These are phyloP conservation scores for Cercopithecus diana DNA, from an alignment of 2,797 vertebrate species.

Conservation along the genomic window DNA sequence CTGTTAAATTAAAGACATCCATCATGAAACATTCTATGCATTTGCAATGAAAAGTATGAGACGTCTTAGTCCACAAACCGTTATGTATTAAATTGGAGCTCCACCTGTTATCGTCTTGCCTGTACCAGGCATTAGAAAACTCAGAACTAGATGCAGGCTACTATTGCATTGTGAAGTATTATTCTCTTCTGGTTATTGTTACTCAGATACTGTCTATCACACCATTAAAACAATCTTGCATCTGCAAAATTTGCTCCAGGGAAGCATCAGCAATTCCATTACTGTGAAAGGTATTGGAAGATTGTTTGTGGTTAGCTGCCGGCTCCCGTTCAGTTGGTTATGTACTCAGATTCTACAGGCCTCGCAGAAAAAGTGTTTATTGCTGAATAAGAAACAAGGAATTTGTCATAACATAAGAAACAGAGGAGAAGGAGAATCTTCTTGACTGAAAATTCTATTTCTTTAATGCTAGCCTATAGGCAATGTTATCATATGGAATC, in stretches of 20 bases:
- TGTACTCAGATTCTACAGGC: background rate
- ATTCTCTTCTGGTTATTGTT: constrained; percentile 52
- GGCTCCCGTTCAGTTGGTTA: constrained; percentile 24
- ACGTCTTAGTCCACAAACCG: constrained; percentile 35
- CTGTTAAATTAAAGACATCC: constrained; percentile 35
- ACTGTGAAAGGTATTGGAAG: constrained; percentile 42
- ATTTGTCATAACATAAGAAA: background rate
- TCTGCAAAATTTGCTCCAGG: constrained; percentile 59
- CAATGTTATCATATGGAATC: background rate
- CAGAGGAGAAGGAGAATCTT: background rate
- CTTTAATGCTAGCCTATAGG: background rate
- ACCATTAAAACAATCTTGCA: constrained; percentile 47
- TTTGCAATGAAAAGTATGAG: constrained; percentile 48
- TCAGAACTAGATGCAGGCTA: constrained; percentile 33
- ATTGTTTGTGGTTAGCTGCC: background rate
- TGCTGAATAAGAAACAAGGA: background rate
- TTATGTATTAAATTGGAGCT: constrained; percentile 41
- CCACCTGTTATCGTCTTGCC: constrained; percentile 52
- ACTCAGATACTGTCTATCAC: constrained; percentile 42
- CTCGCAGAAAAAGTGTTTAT: background rate
- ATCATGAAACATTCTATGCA: background rate
- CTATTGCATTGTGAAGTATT: constrained; percentile 1
- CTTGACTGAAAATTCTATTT: background rate
- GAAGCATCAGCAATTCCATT: constrained; percentile 55
- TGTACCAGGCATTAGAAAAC: constrained; percentile 37